Evolutionary conservation across 2,797 vertebrate species (phyloP), one percentile per base, ranked within the genome.

Genomic region (Erithacus rubecula): DNA sequence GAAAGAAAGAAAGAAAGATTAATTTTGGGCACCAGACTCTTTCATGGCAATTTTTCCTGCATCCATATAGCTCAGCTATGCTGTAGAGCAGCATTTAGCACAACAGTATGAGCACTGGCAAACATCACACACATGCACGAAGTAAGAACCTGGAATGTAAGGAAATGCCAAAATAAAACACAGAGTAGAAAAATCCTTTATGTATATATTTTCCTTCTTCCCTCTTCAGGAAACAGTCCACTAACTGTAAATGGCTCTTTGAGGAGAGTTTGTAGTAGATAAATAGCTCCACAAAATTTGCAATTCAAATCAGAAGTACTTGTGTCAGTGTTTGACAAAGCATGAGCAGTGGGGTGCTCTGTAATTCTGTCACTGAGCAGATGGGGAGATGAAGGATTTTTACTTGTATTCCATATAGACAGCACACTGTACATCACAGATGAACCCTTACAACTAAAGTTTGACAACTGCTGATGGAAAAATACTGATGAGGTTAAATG

Each of bases 341-440:
- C 46, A 89, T 58, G 89, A 82, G 53, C 86, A 64, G 56, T 92
- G 60, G 88, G 94, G 37, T 34, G 59, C 77, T 86, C 67, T 91
- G 58, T 85, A 78, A 86, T 94, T 72, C 82, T 87, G 82, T 78
- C 88, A 78, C 46, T 67, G 78, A 87, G 63, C 93, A 97, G 93
- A 95, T 95, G 95, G 92, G 83, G 49, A 91, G 64, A 87, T 83
- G 76, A 95, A 82, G 30, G 69, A 82, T 82, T 90, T 65, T 71
- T 83, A 43, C 21, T 53, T 76, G 23, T 89, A 80, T 95, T 90
- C 88, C 52, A 83, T 74, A 34, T 9, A 71, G 47, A 65, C 63
- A 82, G 49, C 37, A 53, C 63, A 36, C 27, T 79, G 55, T 49
- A 72, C 44, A 47, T 86, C 64, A 74, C 59, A 92, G 68, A 87